A percentile compares a stretch with the other conserved stretches of the same genome.
phyloP scores from a whole-genome alignment of 2,888 invertebrate species.

The Rotaria magnacalcarata region DNA sequence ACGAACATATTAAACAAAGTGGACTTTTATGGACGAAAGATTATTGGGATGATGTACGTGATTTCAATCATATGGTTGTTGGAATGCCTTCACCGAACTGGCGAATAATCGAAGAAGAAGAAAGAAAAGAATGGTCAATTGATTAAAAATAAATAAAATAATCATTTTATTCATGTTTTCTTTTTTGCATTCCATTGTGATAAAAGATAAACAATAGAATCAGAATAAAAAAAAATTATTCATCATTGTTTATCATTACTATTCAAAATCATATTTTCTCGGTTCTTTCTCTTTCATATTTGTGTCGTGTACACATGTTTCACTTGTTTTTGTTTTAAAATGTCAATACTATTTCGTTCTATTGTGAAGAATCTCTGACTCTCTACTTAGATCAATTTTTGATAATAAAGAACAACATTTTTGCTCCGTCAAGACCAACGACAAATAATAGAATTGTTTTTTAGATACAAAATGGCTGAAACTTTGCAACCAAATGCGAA shows the following conservation, averaged over 20 bases:
- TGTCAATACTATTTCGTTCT: background rate
- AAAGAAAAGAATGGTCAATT: slow-evolving; percentile 59
- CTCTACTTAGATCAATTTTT: background rate
- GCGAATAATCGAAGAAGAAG: slow-evolving; percentile 54
- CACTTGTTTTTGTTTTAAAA: background rate
- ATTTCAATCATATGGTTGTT: slow-evolving; percentile 88
- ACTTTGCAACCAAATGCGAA: background rate
- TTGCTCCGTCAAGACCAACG: background rate
- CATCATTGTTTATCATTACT: background rate
- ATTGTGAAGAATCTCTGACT: background rate
- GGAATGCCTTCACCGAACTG: slow-evolving; percentile 69
- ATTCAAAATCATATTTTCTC: background rate
- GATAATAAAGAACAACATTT: background rate
- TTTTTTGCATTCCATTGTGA: background rate
- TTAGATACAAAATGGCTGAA: background rate
- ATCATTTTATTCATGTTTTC: too few relatives aligned
- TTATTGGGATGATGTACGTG: slow-evolving; percentile 80
- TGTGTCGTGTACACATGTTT: background rate
- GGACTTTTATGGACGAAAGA: slow-evolving; percentile 65
- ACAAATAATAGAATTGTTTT: background rate
- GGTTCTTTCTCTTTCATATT: background rate
- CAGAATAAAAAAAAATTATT: background rate
- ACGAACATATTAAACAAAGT: slow-evolving; percentile 48
- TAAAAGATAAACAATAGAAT: background rate
- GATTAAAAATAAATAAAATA: background rate